Evolutionary conservation across 2,113 vertebrate genomes (phyloP).

Genomic region (Stigmatopora nigra): DNA sequence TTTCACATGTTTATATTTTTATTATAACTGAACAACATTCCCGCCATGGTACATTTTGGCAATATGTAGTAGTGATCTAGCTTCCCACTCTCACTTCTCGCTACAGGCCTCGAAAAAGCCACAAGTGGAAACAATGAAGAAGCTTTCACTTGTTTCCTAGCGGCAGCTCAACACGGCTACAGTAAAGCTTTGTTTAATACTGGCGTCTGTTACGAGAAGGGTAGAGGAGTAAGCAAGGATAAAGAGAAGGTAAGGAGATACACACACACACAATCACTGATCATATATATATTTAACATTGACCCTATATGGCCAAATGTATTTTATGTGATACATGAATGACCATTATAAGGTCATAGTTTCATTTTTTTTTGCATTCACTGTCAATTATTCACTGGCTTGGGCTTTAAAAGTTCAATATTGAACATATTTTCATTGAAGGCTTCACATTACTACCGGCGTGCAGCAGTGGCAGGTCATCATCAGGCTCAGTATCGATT

Average conservation of each 20-base stretch:
- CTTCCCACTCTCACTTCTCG: neutral
- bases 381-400: no score
- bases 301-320: no score
- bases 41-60: neutral
- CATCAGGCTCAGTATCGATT: slow-evolving; percentile 82
- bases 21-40: neutral
- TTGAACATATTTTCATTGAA: slow-evolving; percentile 34
- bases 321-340: no score
- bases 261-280: neutral
- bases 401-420: no score
- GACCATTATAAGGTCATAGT: no score
- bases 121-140: slow-evolving; percentile 50
- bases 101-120: slow-evolving; percentile 77
- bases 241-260: slow-evolving; percentile 67
- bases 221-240: slow-evolving; percentile 76
- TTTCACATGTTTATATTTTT: neutral
- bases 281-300: neutral
- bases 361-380: no score
- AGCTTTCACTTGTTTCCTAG: slow-evolving; percentile 82
- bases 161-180: slow-evolving; percentile 81
- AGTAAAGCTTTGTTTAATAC: slow-evolving; percentile 89
- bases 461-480: slow-evolving; percentile 76
- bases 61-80: neutral
- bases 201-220: slow-evolving; percentile 85
- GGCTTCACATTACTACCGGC: slow-evolving; percentile 78